Base-by-base conservation (phyloP, 92 coral and sea anemone genomes). In the Porites divaricata region DNA sequence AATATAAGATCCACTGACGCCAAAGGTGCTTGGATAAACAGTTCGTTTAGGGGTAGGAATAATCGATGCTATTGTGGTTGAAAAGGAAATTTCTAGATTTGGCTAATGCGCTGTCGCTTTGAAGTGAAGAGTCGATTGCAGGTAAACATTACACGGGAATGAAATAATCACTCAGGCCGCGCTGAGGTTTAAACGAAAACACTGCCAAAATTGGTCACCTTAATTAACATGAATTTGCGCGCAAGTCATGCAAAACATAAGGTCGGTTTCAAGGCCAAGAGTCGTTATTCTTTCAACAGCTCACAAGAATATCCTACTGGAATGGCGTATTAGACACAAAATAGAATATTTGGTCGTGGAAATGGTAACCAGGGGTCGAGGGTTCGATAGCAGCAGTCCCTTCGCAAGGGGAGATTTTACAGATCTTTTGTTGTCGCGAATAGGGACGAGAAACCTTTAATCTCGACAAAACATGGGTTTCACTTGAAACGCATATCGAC, bases 341-440 rank as follows among this genome's bases (percentile, higher is more conserved):
- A 63, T 22, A 24, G 5, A 48, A 67, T 19, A 67, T 66, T 24
- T 53, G 24, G 67, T n/a, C 15, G 17, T 22, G 26, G 16, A 49
- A 78, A 50, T 51, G 70, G 65, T 75, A 35, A 35, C 68, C 26
- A 35, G 56, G 20, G 22, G 16, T 20, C 25, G 65, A 24, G 56
- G 22, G n/a, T n/a, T 16, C 65, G 8, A 24, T 22, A 6, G 26
- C 24, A 67, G 72, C 52, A 21, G 35, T 63, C 45, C 81, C 57
- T 22, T 76, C 53, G 70, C 51, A 20, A 78, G 23, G 50, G 24
- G 74, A 16, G 25, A 7, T 25, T n/a, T 15, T 20, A 67, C 73
- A 66, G 57, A 68, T 80, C 84, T 80, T 68, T 67, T 80, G 84
- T 68, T 80, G 84, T 53, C 76, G 50, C 6, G 63, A 80, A 52